Conservation (phyloP, 2,888 invertebrate species). For the Atethmia centrago region DNA sequence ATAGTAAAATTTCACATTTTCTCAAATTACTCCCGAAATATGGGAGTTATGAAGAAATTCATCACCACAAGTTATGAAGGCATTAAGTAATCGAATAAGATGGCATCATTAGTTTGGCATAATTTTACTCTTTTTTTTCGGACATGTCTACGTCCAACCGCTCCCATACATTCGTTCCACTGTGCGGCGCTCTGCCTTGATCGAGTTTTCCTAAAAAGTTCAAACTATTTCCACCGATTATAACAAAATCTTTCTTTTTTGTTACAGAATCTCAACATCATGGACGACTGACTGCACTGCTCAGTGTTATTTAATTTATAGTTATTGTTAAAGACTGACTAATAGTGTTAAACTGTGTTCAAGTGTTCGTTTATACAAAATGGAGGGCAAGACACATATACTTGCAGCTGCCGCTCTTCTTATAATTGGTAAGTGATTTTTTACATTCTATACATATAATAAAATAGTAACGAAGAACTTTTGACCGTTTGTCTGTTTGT, state of each 20-base stretch:
- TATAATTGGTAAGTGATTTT: conserved; percentile 77
- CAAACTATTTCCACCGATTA: not conserved
- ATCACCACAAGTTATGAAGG: too few relatives aligned
- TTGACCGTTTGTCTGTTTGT: too few relatives aligned
- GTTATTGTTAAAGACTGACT: conserved; percentile 67
- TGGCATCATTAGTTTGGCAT: too few relatives aligned
- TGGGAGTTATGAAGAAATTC: too few relatives aligned
- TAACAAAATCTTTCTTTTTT: conserved; percentile 54
- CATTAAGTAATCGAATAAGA: too few relatives aligned
- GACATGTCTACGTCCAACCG: too few relatives aligned
- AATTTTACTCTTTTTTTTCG: too few relatives aligned
- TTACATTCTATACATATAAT: not conserved
- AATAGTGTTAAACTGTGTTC: conserved; percentile 69
- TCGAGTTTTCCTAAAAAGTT: not conserved
- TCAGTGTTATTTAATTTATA: conserved; percentile 60
- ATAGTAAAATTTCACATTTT: too few relatives aligned
- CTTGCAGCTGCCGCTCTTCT: conserved; percentile 69
- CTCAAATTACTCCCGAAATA: too few relatives aligned
- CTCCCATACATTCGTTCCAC: too few relatives aligned
- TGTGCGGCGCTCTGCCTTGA: not conserved
- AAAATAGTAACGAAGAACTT: too few relatives aligned
- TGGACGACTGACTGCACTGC: conserved; percentile 76
- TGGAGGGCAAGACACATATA: conserved; percentile 75
- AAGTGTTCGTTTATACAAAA: conserved; percentile 65
- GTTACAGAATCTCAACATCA: conserved; percentile 79